These are phyloP conservation scores for Amiota communis DNA, from an alignment of 2,888 invertebrate genomes.

Conservation along the genomic window DNA sequence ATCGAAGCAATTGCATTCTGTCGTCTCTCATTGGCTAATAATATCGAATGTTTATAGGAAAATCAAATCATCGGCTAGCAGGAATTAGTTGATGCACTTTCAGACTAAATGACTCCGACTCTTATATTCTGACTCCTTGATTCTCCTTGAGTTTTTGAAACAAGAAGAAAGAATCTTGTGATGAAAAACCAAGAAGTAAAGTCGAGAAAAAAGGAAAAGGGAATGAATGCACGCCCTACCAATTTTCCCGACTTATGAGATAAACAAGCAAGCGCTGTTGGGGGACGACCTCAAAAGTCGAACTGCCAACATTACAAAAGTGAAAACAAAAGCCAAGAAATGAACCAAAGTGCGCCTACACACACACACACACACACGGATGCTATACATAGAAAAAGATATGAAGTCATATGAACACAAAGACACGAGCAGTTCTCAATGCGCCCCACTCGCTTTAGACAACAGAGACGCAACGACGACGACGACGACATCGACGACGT, in stretches of 20 bases:
- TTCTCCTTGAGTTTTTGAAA: too few species aligned
- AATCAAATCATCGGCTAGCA: too few species aligned
- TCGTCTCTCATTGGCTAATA: too few species aligned
- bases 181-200: neutral
- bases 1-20: too few species aligned
- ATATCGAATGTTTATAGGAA: too few species aligned
- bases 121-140: too few species aligned
- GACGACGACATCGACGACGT: conserved; percentile 48
- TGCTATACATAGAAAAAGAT: conserved; percentile 54
- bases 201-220: conserved; percentile 7
- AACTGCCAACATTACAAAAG: conserved; percentile 56
- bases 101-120: too few species aligned
- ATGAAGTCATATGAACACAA: neutral
- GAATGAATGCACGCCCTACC: conserved; percentile 42
- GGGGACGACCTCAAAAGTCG: conserved; percentile 33
- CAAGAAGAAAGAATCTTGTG: conserved; percentile 20
- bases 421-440: conserved; percentile 29
- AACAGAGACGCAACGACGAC: conserved; percentile 36
- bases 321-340: conserved; percentile 68
- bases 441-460: conserved; percentile 25
- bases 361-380: conserved; percentile 39
- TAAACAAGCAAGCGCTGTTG: conserved; percentile 8
- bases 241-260: conserved; percentile 39
- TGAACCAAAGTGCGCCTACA: conserved; percentile 60
- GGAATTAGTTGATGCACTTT: too few species aligned